These are phyloP conservation scores for Acanthosepion pharaonis DNA, from an alignment of 2,888 invertebrate species.

Conservation along the genomic window DNA sequence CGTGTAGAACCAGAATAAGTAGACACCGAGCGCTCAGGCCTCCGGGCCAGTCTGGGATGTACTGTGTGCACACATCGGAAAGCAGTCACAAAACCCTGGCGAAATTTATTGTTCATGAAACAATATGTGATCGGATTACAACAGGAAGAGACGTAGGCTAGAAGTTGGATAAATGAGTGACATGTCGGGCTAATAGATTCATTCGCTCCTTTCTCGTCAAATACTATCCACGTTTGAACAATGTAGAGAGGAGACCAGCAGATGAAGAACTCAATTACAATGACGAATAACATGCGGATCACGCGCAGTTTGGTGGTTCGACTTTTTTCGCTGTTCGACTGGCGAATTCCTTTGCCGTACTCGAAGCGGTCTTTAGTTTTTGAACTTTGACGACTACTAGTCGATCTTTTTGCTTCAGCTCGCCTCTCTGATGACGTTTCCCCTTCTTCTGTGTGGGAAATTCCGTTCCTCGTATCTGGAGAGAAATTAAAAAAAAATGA, in stretches of 20 bases:
- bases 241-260: constrained; percentile 91
- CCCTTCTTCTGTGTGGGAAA: neutral
- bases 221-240: constrained; percentile 84
- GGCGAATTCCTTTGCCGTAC: constrained; percentile 60
- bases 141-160: constrained; percentile 87
- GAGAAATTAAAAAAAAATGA: neutral
- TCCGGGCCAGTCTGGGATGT: constrained; percentile 54
- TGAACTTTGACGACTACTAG: neutral
- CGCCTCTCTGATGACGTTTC: neutral
- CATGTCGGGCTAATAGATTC: constrained; percentile 51
- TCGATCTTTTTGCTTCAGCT: neutral
- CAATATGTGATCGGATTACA: constrained; percentile 92
- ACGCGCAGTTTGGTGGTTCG: constrained; percentile 78
- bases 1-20: constrained; percentile 56
- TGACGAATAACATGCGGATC: constrained; percentile 86
- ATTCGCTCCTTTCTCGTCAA: constrained; percentile 80
- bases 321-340: constrained; percentile 65
- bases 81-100: constrained; percentile 84
- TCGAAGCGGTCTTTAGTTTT: constrained; percentile 44
- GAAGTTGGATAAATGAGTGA: constrained; percentile 82
- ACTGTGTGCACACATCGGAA: constrained; percentile 80
- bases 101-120: constrained; percentile 90
- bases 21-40: constrained; percentile 62
- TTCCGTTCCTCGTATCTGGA: constrained; percentile 39
- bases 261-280: constrained; percentile 91